Evolutionary conservation across 1,140 invertebrate genomes (phyloP), one percentile per base, ranked within the genome.

Genomic region (Nilaparvata lugens): DNA sequence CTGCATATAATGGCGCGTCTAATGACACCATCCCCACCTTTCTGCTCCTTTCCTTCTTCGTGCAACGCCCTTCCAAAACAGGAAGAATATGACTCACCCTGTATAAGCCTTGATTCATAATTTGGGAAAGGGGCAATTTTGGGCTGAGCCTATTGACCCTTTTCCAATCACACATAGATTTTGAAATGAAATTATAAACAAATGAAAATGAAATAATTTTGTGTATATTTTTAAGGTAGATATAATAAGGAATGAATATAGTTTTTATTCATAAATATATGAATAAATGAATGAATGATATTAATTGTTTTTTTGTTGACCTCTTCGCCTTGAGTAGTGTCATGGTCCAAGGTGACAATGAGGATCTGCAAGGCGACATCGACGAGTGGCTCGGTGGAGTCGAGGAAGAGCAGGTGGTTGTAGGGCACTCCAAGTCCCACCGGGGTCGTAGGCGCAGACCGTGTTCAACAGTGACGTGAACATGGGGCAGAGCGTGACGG

Each of bases 391-490:
- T 99, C 97, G 53, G 94, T 77, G 0, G 89, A 89, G 74, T 99
- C 97, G n/a, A 83, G 84, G 68, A 98, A 98, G 59, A 99, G 73
- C 24, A 99, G 79, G 75, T 99, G 95, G 77, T 99, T 99, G 75
- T 99, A 99, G 0, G 97, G 97, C 42, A 99, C 79, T 2, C 95
- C 96, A 64, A 95, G 84, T 4, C 96, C 96, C 24, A 97, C 91
- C 7, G 0, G 97, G 97, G 78, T 99, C 94, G 73, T 99, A 99
- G 0, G 94, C 88, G 74, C 94, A 97, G 16, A 98, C 91, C 2
- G 93, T 90, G 75, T 99, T 99, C 61, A 99, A 74, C 1, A 99
- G 78, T 0, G 97, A 99, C 0, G 97, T 99, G 73, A 99, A 99
- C 73, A 99, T 82, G 0, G 97, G 97, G 97, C 54, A 99, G 76